Evolutionary conservation across 64 coral and sea anemone genomes (phyloP).

Genomic region (Montipora capricornis): DNA sequence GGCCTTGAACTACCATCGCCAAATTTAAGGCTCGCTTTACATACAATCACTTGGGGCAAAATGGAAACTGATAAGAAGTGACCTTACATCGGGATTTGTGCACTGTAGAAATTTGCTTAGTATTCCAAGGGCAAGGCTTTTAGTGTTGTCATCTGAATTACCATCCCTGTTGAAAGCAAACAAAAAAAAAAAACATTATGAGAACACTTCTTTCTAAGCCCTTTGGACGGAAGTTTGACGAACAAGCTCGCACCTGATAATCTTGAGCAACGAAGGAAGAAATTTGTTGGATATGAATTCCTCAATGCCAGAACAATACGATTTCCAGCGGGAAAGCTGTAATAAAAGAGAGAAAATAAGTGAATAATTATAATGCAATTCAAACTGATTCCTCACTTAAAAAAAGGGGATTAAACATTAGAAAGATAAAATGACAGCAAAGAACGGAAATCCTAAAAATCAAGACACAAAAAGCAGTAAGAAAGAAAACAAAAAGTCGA

Average conservation of each 20-base stretch:
- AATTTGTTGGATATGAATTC: conserved; percentile 81
- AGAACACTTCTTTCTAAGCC: background rate
- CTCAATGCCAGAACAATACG: conserved; percentile 71
- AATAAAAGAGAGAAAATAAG: background rate
- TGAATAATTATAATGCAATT: background rate
- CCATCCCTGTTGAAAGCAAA: conserved; percentile 58
- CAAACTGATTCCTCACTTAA: no score
- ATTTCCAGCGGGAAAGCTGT: conserved; percentile 86
- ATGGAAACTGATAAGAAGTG: background rate
- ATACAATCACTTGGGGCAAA: no score
- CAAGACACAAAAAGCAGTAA: no score
- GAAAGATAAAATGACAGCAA: no score
- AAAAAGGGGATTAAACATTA: no score
- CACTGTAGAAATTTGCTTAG: conserved; percentile 93
- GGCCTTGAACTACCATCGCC: no score
- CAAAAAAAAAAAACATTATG: background rate
- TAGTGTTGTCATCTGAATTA: conserved; percentile 60
- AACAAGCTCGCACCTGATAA: conserved; percentile 72
- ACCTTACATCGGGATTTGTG: conserved; percentile 69
- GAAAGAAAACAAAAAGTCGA: no score
- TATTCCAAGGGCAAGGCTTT: conserved; percentile 86
- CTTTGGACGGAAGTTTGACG: background rate
- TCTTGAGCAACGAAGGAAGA: conserved; percentile 85
- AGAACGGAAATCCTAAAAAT: no score
- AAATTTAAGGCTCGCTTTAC: no score